Percentiles rank a stretch among this genome's conserved stretches.
These are phyloP conservation scores for Harpagoxenus sublaevis DNA, from an alignment of 2,888 invertebrate genomes.

Conservation along the genomic window DNA sequence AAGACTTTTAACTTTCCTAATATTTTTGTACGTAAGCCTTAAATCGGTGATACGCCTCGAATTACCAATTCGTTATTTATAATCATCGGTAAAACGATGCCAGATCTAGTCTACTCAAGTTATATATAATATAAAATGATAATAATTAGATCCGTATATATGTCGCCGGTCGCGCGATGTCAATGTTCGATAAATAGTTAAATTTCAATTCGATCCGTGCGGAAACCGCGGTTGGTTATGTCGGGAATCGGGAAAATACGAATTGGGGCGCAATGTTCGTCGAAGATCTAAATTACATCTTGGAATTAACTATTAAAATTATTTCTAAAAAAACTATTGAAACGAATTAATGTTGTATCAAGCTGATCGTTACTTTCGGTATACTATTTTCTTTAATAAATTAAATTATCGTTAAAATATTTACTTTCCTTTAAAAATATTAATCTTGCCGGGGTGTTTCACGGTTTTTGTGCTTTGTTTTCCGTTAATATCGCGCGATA, in stretches of 20 bases:
- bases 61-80: background rate
- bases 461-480: background rate
- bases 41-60: background rate
- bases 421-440: background rate
- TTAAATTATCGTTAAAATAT: background rate
- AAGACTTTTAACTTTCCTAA: background rate
- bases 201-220: slow-evolving; percentile 3
- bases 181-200: slow-evolving; percentile 2
- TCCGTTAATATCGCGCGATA: slow-evolving; percentile 21
- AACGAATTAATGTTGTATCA: background rate
- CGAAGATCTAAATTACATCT: background rate
- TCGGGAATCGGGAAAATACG: background rate
- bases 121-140: slow-evolving; percentile 26
- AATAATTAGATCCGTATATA: background rate
- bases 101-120: background rate
- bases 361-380: background rate
- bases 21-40: background rate
- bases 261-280: background rate
- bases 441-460: background rate
- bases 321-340: background rate
- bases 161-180: background rate
- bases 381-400: background rate
- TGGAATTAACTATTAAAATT: no score
- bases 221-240: background rate
- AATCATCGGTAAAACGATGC: background rate